A percentile compares a stretch with the other conserved stretches of the same genome.
Evolutionary conservation across 2,888 invertebrate genomes (phyloP).

Genomic region (Pristionchus japonicus): DNA sequence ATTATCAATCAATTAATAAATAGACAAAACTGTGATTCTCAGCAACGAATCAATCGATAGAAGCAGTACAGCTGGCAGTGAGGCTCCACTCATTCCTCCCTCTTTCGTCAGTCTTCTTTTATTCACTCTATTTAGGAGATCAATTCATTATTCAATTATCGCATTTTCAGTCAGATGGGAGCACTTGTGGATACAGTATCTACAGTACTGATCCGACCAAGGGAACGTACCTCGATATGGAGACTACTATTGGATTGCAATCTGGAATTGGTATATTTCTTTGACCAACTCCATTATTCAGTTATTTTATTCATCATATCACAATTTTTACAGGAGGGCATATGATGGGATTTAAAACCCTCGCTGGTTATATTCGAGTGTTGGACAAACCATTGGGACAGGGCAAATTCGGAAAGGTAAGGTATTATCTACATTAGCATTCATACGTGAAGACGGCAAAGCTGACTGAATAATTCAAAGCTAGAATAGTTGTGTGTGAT

Average conservation of each 20-base stretch:
- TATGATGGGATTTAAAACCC: background rate
- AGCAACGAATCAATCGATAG: background rate
- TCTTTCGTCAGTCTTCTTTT: background rate
- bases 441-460: no score
- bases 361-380: background rate
- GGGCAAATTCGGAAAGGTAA: slow-evolving; percentile 7
- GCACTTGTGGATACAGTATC: no score
- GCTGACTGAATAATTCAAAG: no score
- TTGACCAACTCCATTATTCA: background rate
- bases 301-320: background rate
- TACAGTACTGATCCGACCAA: background rate
- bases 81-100: background rate
- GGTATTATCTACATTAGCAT: background rate
- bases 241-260: background rate
- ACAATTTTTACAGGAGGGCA: background rate
- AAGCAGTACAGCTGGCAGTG: background rate
- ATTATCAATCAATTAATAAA: background rate
- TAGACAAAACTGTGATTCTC: background rate
- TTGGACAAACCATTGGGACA: background rate
- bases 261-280: background rate
- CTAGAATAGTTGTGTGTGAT: no score
- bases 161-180: no score
- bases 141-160: no score
- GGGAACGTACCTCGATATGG: background rate
- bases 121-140: background rate